Evolutionary conservation across 37 sponge, comb jelly and placozoan genomes (phyloP).

Genomic region (Amphimedon queenslandica): DNA sequence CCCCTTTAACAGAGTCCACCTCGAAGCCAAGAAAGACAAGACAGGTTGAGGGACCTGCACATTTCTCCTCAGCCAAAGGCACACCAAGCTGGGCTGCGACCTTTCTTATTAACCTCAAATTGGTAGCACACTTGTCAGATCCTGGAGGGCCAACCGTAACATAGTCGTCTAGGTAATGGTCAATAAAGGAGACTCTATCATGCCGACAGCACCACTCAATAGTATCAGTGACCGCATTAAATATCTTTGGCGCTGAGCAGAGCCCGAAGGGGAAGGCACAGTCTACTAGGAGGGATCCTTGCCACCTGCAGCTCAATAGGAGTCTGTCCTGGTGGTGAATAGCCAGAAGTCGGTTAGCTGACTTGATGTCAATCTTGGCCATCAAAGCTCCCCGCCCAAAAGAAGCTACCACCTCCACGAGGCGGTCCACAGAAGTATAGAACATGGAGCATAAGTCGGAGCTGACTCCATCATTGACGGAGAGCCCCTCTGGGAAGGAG

Average conservation of each 20-base stretch:
- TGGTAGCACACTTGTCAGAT: background rate
- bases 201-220: background rate
- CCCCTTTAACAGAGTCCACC: background rate
- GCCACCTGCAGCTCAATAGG: background rate
- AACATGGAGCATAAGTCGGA: too few species aligned
- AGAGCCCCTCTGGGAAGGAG: too few species aligned
- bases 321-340: conserved; percentile 10
- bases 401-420: conserved; percentile 5
- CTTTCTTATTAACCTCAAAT: background rate
- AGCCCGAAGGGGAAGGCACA: conserved; percentile 1
- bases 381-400: conserved; percentile 1
- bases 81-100: background rate
- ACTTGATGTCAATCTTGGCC: conserved; percentile 20
- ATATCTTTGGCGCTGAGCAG: background rate
- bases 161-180: background rate
- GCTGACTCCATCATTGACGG: too few species aligned
- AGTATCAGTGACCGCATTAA: background rate
- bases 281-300: background rate
- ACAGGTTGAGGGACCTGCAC: background rate
- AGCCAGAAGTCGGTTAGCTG: conserved; percentile 10
- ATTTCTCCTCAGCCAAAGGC: background rate
- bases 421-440: too few species aligned
- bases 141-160: background rate
- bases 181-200: background rate
- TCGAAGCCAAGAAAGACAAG: background rate